Base-by-base conservation (phyloP, 2,888 invertebrate genomes). In the Megastigmus dorsalis region DNA sequence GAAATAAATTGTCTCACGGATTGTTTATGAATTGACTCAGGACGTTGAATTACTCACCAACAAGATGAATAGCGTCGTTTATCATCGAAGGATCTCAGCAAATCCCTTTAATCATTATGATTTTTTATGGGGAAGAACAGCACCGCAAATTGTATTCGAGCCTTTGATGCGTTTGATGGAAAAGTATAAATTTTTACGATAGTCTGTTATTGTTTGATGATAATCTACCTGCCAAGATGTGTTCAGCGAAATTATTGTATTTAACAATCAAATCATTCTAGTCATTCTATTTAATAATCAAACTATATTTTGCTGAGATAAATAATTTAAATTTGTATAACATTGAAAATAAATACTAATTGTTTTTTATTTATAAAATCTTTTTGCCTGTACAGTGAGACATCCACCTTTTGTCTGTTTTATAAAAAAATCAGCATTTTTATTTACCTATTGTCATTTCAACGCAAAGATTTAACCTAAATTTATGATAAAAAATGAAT, bases 61-160 rank as follows among this genome's bases (percentile, higher is more conserved):
- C 3, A 80, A 74, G 75, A 72, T 85, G 36, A 54, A 20, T 26
- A 86, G 82, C 54, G 62, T 87, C 3, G 80, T 87, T 10, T 74
- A 81, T 2, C 79, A 84, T 67, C 74, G 83, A 54, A 82, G 80
- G 72, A 74, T 84, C 30, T 75, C 82, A 20, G 50, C 66, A 3
- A 79, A 77, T 18, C 76, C 74, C 2, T 87, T 85, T 52, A 85
- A 83, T 72, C 87, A 88, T 76, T 87, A 86, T 33, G 86, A 87
- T 45, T 88, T 88, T 54, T 55, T 87, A 2, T 87, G 87, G 86
- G 85, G 86, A 52, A 83, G 77, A 74, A 78, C 79, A 23, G 80
- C 84, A 2, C 78, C 80, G 1, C 78, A 82, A 66, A 67, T 82
- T 43, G 77, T 88, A n/a, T 85, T 83, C 33, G 71, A 78, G 38